These are phyloP conservation scores for Aphidius ervi DNA, from an alignment of 1,140 invertebrate species.

Conservation along the genomic window DNA sequence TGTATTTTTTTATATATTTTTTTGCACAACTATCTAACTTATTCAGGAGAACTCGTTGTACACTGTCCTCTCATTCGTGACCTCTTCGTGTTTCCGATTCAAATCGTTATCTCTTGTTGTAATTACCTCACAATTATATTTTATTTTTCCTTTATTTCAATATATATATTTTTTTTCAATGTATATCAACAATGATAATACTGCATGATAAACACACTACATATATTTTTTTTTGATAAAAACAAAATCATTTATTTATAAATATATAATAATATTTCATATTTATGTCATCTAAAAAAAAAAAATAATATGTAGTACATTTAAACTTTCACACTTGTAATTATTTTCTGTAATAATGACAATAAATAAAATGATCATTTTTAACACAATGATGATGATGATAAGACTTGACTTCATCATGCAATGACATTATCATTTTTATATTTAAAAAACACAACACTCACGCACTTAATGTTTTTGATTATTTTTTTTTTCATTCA, in stretches of 20 bases:
- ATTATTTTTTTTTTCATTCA: too few species aligned
- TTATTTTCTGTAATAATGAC: too few species aligned
- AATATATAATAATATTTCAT: too few species aligned
- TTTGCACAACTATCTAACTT: slow-evolving; percentile 3
- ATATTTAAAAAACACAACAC: too few species aligned
- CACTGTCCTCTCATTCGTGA: slow-evolving; percentile 12
- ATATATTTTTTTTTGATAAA: slow-evolving; percentile 15
- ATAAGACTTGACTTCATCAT: too few species aligned
- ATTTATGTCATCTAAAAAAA: too few species aligned
- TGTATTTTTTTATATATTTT: not conserved
- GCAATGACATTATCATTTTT: too few species aligned
- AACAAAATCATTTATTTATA: slow-evolving; percentile 16
- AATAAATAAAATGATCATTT: too few species aligned
- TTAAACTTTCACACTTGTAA: too few species aligned
- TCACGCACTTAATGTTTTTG: too few species aligned
- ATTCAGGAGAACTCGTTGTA: slow-evolving; percentile 4
- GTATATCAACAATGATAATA: slow-evolving; percentile 8
- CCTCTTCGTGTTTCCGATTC: slow-evolving; percentile 16
- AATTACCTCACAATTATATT: slow-evolving; percentile 25
- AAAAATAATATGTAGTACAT: too few species aligned
- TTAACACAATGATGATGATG: too few species aligned
- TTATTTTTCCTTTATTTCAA: slow-evolving; percentile 11
- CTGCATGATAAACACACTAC: slow-evolving; percentile 18
- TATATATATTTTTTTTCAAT: not conserved
- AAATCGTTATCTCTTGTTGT: slow-evolving; percentile 27